A percentile compares a stretch with the other conserved stretches of the same genome.
These are phyloP conservation scores for Eleutherodactylus coqui DNA, from an alignment of 2,797 vertebrate genomes.

Conservation along the genomic window DNA sequence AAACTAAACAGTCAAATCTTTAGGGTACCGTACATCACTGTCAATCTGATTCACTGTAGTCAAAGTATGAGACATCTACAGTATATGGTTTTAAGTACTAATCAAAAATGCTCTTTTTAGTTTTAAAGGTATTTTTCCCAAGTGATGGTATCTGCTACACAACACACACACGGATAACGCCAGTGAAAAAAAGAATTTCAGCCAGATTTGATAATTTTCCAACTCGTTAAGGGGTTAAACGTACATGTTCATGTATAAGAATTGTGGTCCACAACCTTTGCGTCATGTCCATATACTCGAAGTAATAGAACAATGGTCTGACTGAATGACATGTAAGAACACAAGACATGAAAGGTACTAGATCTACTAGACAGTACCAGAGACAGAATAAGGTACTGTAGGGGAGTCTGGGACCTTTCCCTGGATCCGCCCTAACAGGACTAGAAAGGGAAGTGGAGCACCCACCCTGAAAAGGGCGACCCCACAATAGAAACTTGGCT, in stretches of 20 bases:
- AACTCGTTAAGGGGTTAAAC: not conserved
- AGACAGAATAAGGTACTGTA: too few relatives aligned
- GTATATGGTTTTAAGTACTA: not conserved
- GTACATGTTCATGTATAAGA: not conserved
- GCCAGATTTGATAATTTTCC: not conserved
- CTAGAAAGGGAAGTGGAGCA: too few relatives aligned
- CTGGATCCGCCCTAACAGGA: too few relatives aligned
- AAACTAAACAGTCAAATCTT: not conserved
- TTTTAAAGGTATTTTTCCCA: not conserved
- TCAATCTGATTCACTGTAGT: not conserved
- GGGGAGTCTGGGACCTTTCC: too few relatives aligned
- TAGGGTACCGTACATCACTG: slow-evolving; percentile 5
- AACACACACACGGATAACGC: not conserved
- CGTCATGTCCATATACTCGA: not conserved
- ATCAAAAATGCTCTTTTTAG: not conserved
- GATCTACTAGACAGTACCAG: too few relatives aligned
- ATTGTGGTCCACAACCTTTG: not conserved
- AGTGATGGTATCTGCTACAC: not conserved
- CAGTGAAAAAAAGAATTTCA: not conserved
- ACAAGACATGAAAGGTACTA: too few relatives aligned
- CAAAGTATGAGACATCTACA: not conserved
- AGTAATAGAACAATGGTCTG: too few relatives aligned
- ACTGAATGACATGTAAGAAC: too few relatives aligned
- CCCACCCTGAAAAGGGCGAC: too few relatives aligned
- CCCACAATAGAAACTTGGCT: too few relatives aligned